Evolutionary conservation across 2,888 invertebrate genomes (phyloP).

Genomic region (Chymomyza fuscimana): DNA sequence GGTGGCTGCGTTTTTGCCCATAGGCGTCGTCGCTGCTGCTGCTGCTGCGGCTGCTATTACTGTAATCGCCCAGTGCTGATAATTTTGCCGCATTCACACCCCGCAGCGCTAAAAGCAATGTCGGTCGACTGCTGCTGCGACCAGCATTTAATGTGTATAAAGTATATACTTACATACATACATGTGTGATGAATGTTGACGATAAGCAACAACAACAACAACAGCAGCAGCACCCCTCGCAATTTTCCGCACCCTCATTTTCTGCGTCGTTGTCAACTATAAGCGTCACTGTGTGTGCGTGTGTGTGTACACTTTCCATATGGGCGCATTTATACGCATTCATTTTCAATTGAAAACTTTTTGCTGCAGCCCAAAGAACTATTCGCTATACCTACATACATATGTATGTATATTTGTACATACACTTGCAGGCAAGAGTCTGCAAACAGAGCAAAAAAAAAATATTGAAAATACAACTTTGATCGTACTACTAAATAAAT

Average conservation of each 20-base stretch:
- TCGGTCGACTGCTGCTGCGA: slow-evolving; percentile 25
- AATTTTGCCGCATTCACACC: slow-evolving; percentile 45
- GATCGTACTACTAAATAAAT: no score
- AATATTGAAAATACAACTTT: no score
- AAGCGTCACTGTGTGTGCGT: background rate
- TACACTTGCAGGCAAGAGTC: background rate
- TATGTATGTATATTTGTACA: no score
- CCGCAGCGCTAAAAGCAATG: slow-evolving; percentile 26
- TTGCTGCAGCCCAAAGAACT: slow-evolving; percentile 11
- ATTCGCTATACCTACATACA: background rate
- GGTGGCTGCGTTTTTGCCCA: background rate
- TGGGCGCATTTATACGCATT: slow-evolving; percentile 72
- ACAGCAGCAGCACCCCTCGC: slow-evolving; percentile 5
- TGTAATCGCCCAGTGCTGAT: slow-evolving; percentile 43
- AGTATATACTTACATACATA: background rate
- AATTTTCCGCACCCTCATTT: slow-evolving; percentile 5
- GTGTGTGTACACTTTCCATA: slow-evolving; percentile 55
- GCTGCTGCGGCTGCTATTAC: background rate
- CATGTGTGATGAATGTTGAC: slow-evolving; percentile 10
- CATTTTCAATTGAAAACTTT: slow-evolving; percentile 68
- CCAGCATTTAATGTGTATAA: slow-evolving; percentile 5
- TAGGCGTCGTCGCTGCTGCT: background rate
- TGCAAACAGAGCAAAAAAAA: no score
- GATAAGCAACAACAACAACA: slow-evolving; percentile 13
- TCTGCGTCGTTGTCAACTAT: background rate